Percentiles rank a stretch among this genome's conserved stretches.
Conservation (phyloP, 64 coral and sea anemone species). For the Pocillopora verrucosa region DNA sequence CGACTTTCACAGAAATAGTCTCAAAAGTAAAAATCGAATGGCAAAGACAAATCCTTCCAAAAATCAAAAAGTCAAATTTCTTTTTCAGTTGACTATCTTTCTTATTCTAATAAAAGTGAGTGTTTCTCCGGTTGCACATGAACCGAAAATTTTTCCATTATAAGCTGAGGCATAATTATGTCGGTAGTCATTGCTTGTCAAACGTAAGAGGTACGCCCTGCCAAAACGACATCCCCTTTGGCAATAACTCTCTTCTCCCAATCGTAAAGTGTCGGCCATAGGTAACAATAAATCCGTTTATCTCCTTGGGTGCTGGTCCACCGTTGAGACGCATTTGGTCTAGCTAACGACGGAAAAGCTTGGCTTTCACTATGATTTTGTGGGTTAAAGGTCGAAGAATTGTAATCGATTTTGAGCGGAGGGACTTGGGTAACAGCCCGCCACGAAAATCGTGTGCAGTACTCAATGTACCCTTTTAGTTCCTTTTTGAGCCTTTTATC, state of each 20-base stretch:
- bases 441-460: conserved; percentile 9
- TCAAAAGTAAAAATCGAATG: no score
- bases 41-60: no score
- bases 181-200: no score
- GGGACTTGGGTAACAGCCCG: conserved; percentile 1
- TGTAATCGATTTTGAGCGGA: conserved; percentile 1
- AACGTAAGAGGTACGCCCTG: not conserved
- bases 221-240: conserved; percentile 6
- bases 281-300: not conserved
- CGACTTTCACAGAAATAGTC: no score
- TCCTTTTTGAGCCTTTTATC: not conserved
- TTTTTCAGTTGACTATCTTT: no score
- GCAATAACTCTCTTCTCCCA: conserved; percentile 1
- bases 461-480: not conserved
- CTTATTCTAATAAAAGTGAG: no score
- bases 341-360: not conserved
- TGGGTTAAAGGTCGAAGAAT: not conserved
- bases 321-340: not conserved
- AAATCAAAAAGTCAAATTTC: no score
- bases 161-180: no score
- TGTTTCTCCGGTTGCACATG: no score
- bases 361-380: not conserved
- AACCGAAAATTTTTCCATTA: no score
- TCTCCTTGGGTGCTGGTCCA: not conserved
- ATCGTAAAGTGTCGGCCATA: conserved; percentile 4